Base-by-base conservation (phyloP, 2,113 vertebrate genomes). In the Ibidorhyncha struthersii region DNA sequence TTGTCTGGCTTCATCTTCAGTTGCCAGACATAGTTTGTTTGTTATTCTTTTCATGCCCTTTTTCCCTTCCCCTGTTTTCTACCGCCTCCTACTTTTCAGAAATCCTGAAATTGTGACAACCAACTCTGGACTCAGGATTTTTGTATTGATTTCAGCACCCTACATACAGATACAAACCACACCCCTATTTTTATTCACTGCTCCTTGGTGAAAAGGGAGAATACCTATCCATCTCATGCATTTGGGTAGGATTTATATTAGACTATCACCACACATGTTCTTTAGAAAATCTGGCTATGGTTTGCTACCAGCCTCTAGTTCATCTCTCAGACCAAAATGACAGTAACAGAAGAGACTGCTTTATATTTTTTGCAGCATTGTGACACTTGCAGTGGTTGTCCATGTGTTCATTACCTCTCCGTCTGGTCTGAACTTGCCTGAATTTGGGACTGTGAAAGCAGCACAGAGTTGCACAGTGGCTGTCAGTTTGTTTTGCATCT, bases 401-500 rank as follows among this genome's bases (percentile, higher is more conserved):
- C 38, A 3, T 25, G 26, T 72, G 26, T 59, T 86, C 73, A 5
- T 73, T 89, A 78, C 80, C 50, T 83, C n/a, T 36, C 0, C 0
- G 1, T 41, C 72, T 82, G 32, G 26, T 70, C 59, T 88, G 63
- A 91, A 62, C 81, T 53, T 82, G 77, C 14, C 29, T 2, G 1
- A 61, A 79, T 72, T 53, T 10, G 23, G 87, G 58, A 34, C 62
- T 0, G 0, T 19, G 65, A 87, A 91, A 52, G 10, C 66, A 82
- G 56, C 52, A 72, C 56, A 83, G 32, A 63, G 40, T 22, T 78
- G 45, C 41, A 58, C 69, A 72, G 73, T 2, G 8, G 29, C 43
- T 92, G 50, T 59, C 36, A 36, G 41, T 38, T 84, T 82, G 56
- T 65, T 94, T 84, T 93, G 23, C 18, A 27, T 45, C n/a, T 79